Conservation (phyloP, 2,888 invertebrate genomes). For the Drosophila quinaria region DNA sequence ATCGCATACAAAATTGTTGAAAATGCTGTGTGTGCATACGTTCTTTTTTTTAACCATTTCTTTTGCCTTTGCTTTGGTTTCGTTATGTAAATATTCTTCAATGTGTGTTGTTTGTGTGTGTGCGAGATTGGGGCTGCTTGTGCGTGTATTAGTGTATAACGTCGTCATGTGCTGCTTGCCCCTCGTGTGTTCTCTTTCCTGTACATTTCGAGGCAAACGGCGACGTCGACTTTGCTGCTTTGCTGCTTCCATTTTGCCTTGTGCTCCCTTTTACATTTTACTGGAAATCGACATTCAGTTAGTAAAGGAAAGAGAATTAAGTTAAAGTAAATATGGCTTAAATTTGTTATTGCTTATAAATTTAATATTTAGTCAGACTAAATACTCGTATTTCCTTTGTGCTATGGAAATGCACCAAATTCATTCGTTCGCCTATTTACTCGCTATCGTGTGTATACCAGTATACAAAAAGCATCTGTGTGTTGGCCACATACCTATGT, state of each 20-base stretch:
- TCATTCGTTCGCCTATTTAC: conserved; percentile 29
- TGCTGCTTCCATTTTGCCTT: conserved; percentile 34
- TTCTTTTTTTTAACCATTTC: conserved; percentile 45
- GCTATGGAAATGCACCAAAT: conserved; percentile 38
- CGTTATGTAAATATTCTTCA: conserved; percentile 55
- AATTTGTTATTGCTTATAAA: conserved; percentile 11
- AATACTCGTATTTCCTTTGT: conserved; percentile 13
- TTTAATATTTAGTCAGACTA: background rate
- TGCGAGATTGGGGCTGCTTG: conserved; percentile 56
- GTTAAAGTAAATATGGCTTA: conserved; percentile 14
- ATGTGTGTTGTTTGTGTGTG: conserved; percentile 28
- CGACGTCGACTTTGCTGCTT: conserved; percentile 40
- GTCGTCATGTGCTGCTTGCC: conserved; percentile 74
- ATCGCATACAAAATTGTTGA: conserved; percentile 37
- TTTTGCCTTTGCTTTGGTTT: conserved; percentile 60
- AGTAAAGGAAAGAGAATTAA: conserved; percentile 25
- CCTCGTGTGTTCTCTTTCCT: conserved; percentile 75
- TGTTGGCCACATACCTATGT: conserved; percentile 15
- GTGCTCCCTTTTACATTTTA: conserved; percentile 51
- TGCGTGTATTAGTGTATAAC: conserved; percentile 51
- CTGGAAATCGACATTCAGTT: conserved; percentile 50
- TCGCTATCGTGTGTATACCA: conserved; percentile 52
- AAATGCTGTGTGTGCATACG: conserved; percentile 58
- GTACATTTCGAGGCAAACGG: conserved; percentile 46
- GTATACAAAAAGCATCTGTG: conserved; percentile 40